phyloP scores from a whole-genome alignment of 2,797 vertebrate genomes.

The Taeniopygia guttata region DNA sequence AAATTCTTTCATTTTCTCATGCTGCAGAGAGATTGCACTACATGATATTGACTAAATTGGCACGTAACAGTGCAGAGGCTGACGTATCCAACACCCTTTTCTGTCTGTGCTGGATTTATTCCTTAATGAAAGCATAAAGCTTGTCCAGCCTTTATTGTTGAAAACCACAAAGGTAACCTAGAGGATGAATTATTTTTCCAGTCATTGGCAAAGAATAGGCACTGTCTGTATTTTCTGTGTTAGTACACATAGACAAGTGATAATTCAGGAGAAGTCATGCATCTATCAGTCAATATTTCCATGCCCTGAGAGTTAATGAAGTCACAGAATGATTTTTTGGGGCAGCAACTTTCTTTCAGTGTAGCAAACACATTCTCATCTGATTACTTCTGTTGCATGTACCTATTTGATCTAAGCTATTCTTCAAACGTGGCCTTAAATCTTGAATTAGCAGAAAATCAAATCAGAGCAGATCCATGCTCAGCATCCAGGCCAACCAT shows the following conservation, averaged over 20 bases:
- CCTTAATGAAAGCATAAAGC: neutral
- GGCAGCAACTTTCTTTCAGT: neutral
- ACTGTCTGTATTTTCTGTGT: neutral
- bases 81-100: neutral
- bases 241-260: neutral
- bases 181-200: neutral
- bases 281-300: slow-evolving; percentile 14
- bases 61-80: slow-evolving; percentile 8
- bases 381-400: neutral
- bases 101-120: neutral
- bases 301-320: neutral
- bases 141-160: neutral
- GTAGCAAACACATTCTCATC: neutral
- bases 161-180: neutral
- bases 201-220: neutral
- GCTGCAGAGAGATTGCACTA: neutral
- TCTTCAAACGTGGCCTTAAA: neutral
- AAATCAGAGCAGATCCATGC: neutral
- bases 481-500: neutral
- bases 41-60: slow-evolving; percentile 5
- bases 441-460: neutral
- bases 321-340: neutral
- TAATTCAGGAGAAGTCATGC: neutral
- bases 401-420: neutral
- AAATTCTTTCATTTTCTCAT: neutral